These are phyloP conservation scores for Thaumatotibia leucotreta DNA, from an alignment of 1,140 invertebrate species.

Conservation along the genomic window DNA sequence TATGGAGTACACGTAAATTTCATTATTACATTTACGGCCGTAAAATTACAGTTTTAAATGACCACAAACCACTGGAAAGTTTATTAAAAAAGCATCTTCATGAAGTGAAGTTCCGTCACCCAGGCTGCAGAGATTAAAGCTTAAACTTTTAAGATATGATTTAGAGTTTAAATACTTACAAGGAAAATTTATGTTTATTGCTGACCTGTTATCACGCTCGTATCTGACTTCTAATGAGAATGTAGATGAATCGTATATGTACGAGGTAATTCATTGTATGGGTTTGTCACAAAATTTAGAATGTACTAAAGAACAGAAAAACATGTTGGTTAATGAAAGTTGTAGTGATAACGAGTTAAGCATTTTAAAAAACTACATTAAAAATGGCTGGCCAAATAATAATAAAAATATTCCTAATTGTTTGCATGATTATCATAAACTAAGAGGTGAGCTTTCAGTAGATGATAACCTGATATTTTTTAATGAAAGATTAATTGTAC, in stretches of 20 bases:
- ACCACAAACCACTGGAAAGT: slow-evolving; percentile 12
- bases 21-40: slow-evolving; percentile 55
- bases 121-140: slow-evolving; percentile 54
- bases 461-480: slow-evolving; percentile 38
- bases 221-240: slow-evolving; percentile 11
- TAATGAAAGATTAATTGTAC: slow-evolving; percentile 35
- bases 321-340: slow-evolving; percentile 22
- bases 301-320: slow-evolving; percentile 17
- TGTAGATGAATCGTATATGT: slow-evolving; percentile 16
- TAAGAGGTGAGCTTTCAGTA: not conserved
- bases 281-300: slow-evolving; percentile 20
- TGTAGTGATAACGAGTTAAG: slow-evolving; percentile 21
- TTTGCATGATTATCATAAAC: slow-evolving; percentile 27
- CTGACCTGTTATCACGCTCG: slow-evolving; percentile 38
- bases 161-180: slow-evolving; percentile 29
- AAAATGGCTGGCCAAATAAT: slow-evolving; percentile 24
- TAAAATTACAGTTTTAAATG: slow-evolving; percentile 16
- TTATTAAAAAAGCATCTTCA: slow-evolving; percentile 32
- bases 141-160: slow-evolving; percentile 50
- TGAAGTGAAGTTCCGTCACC: slow-evolving; percentile 25
- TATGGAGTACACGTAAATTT: slow-evolving; percentile 44
- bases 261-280: slow-evolving; percentile 20
- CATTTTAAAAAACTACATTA: slow-evolving; percentile 20
- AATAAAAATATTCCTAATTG: slow-evolving; percentile 21
- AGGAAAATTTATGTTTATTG: slow-evolving; percentile 33